phyloP scores from a whole-genome alignment of 37 sponge, comb jelly and placozoan species.

The Bolinopsis microptera region DNA sequence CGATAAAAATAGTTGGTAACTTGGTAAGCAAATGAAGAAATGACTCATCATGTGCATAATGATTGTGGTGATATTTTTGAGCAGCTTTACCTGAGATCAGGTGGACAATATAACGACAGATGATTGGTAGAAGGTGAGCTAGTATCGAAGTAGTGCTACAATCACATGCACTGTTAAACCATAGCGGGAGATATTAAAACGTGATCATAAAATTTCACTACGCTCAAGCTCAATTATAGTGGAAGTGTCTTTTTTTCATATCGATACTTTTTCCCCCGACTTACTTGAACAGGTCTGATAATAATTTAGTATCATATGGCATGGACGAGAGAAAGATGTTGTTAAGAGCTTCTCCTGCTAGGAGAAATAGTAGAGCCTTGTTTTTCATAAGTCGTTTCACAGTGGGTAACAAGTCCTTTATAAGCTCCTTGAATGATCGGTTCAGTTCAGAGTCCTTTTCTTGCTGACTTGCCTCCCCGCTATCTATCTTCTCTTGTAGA shows the following conservation, averaged over 20 bases:
- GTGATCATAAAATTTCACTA: neutral
- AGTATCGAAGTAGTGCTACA: neutral
- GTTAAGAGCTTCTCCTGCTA: neutral
- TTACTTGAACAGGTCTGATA: neutral
- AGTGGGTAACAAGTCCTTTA: neutral
- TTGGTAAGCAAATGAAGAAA: neutral
- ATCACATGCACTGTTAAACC: neutral
- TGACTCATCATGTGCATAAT: neutral
- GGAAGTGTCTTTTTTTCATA: neutral
- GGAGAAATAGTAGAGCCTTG: neutral
- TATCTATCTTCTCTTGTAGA: conserved; percentile 11
- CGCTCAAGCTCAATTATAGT: neutral
- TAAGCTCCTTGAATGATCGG: neutral
- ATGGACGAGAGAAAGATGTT: conserved; percentile 43
- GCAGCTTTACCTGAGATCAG: neutral
- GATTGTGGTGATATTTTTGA: neutral
- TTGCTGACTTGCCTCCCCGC: neutral
- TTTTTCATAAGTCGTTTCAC: neutral
- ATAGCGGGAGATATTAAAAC: neutral
- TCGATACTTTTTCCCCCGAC: neutral
- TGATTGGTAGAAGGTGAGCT: no score
- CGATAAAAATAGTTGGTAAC: neutral
- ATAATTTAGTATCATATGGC: conserved; percentile 6
- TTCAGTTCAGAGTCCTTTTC: conserved; percentile 34
- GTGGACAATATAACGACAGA: neutral